These are phyloP conservation scores for Murina feae DNA, from an alignment of 2,113 vertebrate genomes.

Conservation along the genomic window DNA sequence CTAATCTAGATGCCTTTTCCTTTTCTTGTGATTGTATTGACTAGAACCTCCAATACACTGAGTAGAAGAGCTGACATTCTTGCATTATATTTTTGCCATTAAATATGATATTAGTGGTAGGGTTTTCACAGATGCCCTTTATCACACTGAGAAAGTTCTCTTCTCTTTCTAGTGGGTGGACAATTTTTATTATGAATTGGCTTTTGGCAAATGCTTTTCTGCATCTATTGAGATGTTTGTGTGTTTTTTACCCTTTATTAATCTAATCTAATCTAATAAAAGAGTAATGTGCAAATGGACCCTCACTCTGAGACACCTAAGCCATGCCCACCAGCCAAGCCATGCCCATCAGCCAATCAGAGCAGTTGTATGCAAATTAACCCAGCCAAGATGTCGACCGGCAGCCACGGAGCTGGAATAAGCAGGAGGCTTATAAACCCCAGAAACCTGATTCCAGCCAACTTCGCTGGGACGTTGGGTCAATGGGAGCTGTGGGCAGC, in stretches of 20 bases:
- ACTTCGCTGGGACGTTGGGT: no score
- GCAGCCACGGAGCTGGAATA: no score
- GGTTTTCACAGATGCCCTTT: neutral
- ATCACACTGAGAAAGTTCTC: neutral
- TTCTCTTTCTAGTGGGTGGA: constrained; percentile 11
- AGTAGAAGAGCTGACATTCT: constrained; percentile 3
- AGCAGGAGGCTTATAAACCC: no score
- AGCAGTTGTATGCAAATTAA: no score
- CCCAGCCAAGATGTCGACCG: no score
- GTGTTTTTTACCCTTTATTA: constrained; percentile 17
- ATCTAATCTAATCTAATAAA: no score
- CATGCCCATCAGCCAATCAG: no score
- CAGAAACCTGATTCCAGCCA: no score
- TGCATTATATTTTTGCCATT: neutral
- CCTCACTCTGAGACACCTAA: no score
- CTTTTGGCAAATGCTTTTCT: neutral
- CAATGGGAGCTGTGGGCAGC: no score
- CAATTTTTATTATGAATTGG: neutral
- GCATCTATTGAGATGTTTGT: neutral
- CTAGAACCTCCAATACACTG: neutral
- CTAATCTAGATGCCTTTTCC: neutral
- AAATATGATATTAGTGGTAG: neutral
- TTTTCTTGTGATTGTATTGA: neutral
- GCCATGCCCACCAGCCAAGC: no score
- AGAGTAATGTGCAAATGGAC: no score